Evolutionary conservation across 2,888 invertebrate genomes (phyloP), one percentile per base, ranked within the genome.

Genomic region (Cephus runcator): DNA sequence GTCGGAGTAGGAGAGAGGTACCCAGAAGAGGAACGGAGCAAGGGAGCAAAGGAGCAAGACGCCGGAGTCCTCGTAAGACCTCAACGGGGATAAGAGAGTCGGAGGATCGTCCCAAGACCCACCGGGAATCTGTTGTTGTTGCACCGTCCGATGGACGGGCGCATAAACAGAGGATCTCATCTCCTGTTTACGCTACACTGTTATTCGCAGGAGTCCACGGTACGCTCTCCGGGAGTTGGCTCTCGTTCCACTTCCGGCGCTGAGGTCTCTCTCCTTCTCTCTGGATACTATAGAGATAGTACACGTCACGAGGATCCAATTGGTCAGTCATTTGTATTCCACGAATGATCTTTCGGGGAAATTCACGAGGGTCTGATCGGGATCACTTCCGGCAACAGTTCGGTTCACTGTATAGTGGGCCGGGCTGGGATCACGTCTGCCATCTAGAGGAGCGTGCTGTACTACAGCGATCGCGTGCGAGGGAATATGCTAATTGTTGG

Each of bases 41-140:
- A 77, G 75, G 68, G 76, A 79, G 76, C 76, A 34, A 74, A 69
- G 30, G 69, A 69, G 71, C 31, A 33, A 75, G 73, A 78, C 75
- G 36, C 79, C 79, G 79, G 75, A 80, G 79, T 80, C 79, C 76
- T 80, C 81, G 84, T 84, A 84, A 85, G 86, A 84, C 84, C 83
- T 84, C 83, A 82, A 82, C 83, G 83, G 85, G 85, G 84, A 87
- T 83, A 85, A 88, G 86, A 85, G 87, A 89, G 88, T 85, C 85
- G 82, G 85, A 86, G 87, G 87, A 89, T 83, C 86, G 88, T 89
- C 89, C 90, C 88, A 88, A 89, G 89, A 89, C 90, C 90, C 88
- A 90, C 90, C 90, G 86, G 88, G 89, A 90, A 90, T 90, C 90
- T 88, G 90, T 89, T 90, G 91, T 90, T 90, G 89, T 90, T 91